phyloP scores from a whole-genome alignment of 2,888 invertebrate genomes.

The Yponomeuta malinellus region DNA sequence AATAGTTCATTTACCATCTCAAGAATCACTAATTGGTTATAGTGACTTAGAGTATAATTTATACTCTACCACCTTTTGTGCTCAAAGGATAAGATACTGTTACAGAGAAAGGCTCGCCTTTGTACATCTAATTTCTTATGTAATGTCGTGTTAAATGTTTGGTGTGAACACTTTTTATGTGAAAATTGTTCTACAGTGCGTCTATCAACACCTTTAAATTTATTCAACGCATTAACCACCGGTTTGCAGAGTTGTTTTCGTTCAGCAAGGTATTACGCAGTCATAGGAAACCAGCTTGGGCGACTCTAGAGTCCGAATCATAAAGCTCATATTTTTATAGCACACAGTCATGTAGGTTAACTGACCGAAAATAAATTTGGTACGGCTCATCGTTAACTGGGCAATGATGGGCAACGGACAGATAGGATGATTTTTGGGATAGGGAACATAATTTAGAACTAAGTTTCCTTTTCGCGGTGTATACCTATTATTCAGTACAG shows the following conservation, averaged over 20 bases:
- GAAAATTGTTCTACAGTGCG: not conserved
- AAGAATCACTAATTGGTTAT: too few species aligned
- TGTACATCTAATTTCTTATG: too few species aligned
- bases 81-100: too few species aligned
- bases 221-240: not conserved
- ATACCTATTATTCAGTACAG: too few species aligned
- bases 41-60: too few species aligned
- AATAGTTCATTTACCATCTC: too few species aligned
- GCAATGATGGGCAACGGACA: not conserved
- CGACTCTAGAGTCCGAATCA: not conserved
- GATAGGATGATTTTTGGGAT: too few species aligned
- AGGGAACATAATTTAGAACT: too few species aligned
- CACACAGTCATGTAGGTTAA: slow-evolving; percentile 32
- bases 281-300: not conserved
- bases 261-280: not conserved
- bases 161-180: not conserved
- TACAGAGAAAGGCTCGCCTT: too few species aligned
- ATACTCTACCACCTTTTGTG: too few species aligned
- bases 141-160: too few species aligned
- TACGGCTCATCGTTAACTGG: slow-evolving; percentile 28
- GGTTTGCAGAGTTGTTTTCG: not conserved
- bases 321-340: slow-evolving; percentile 5
- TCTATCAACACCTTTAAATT: not conserved
- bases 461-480: too few species aligned
- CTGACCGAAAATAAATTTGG: slow-evolving; percentile 46